These are phyloP conservation scores for Erethizon dorsatum DNA, from an alignment of 2,797 vertebrate species.

Conservation along the genomic window DNA sequence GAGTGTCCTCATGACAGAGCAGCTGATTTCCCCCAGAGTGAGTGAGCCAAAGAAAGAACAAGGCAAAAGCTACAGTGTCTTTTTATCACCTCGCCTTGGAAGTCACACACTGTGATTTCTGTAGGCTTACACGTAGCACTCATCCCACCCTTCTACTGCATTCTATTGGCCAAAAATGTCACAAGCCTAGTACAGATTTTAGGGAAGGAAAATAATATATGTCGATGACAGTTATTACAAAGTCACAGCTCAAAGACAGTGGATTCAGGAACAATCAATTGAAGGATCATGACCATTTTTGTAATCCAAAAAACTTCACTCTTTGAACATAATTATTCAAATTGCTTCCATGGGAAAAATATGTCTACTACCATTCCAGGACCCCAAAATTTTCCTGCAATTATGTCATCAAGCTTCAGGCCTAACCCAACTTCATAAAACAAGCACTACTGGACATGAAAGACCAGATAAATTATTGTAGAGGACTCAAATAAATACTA, in stretches of 20 bases:
- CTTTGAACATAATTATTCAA: background rate
- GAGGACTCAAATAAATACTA: too few species aligned
- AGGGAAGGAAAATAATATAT: background rate
- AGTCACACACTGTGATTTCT: background rate
- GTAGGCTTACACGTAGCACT: background rate
- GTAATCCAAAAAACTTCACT: background rate
- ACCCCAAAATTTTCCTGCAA: background rate
- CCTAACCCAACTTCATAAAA: background rate
- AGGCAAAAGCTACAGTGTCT: background rate
- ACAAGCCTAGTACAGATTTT: background rate
- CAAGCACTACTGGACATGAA: too few species aligned
- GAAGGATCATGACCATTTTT: background rate
- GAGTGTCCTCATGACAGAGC: background rate
- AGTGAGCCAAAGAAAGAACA: background rate
- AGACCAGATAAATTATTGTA: too few species aligned
- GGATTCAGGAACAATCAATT: background rate
- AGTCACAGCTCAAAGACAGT: slow-evolving; percentile 7
- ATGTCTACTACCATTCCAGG: background rate
- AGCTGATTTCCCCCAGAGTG: background rate
- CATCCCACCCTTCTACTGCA: background rate
- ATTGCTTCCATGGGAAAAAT: background rate
- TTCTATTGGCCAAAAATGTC: background rate
- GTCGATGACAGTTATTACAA: background rate
- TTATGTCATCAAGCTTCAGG: background rate
- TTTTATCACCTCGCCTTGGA: background rate